Percentiles rank a stretch among this genome's conserved stretches.
phyloP scores from a whole-genome alignment of 2,888 invertebrate genomes.

The Romanomermis culicivorax region DNA sequence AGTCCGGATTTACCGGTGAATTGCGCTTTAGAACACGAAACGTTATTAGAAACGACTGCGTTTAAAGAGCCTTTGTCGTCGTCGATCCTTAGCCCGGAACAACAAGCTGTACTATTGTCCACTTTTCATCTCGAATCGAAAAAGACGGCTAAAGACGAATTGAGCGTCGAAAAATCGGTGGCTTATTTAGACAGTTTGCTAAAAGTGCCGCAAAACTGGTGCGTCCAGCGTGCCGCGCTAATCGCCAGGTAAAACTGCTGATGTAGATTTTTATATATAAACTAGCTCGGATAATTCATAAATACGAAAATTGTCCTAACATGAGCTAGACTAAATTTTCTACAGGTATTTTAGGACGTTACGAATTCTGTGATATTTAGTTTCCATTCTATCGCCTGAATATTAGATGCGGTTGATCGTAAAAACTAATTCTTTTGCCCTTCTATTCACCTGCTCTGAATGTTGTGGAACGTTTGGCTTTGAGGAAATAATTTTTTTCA shows the following conservation, averaged over 20 bases:
- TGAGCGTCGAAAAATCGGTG: constrained; percentile 54
- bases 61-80: constrained; percentile 44
- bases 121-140: constrained; percentile 44
- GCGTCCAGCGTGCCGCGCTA: not conserved
- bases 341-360: too few relatives aligned
- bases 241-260: not conserved
- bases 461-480: too few relatives aligned
- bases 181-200: constrained; percentile 42
- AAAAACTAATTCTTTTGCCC: too few relatives aligned
- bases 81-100: constrained; percentile 36
- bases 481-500: not conserved
- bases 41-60: constrained; percentile 53
- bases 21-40: constrained; percentile 58
- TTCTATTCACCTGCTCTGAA: too few relatives aligned
- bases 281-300: too few relatives aligned
- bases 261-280: too few relatives aligned
- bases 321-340: too few relatives aligned
- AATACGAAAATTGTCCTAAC: too few relatives aligned
- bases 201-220: not conserved
- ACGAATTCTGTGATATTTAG: too few relatives aligned
- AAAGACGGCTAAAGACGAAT: constrained; percentile 54
- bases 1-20: constrained; percentile 30
- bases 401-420: too few relatives aligned
- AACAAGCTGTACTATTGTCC: constrained; percentile 50
- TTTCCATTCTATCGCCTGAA: too few relatives aligned